Conservation (phyloP, 1,140 invertebrate genomes). For the Atta colombica region DNA sequence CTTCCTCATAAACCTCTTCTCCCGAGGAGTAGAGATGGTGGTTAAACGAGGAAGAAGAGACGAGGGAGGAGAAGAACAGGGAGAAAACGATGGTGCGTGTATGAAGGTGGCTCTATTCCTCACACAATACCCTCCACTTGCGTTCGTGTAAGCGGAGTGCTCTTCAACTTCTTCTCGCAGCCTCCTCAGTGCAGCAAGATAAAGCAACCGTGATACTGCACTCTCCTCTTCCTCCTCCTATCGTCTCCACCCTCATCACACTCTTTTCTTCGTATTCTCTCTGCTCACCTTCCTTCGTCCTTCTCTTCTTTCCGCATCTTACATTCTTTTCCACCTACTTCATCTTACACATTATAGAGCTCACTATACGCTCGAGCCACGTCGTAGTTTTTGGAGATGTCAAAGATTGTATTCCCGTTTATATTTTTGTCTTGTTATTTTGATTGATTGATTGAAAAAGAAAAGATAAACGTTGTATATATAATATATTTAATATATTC, state of each 20-base stretch:
- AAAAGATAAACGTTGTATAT: not conserved
- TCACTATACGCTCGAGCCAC: conserved; percentile 3
- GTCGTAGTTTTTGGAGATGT: conserved; percentile 23
- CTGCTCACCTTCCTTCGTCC: not conserved
- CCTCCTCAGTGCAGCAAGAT: conserved; percentile 75
- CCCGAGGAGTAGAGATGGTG: conserved; percentile 26
- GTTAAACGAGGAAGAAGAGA: conserved; percentile 51
- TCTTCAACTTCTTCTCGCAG: conserved; percentile 74
- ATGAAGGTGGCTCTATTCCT: conserved; percentile 72
- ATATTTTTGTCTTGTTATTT: not conserved
- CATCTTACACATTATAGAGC: conserved; percentile 8
- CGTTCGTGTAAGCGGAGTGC: conserved; percentile 68
- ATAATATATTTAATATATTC: not conserved
- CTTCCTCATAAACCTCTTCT: conserved; percentile 65
- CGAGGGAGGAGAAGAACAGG: conserved; percentile 32
- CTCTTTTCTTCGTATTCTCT: conserved; percentile 57
- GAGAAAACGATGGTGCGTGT: conserved; percentile 61
- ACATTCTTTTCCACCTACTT: conserved; percentile 62
- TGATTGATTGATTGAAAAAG: not conserved
- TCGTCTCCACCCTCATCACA: conserved; percentile 71
- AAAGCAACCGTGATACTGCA: conserved; percentile 81
- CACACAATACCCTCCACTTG: conserved; percentile 66
- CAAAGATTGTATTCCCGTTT: conserved; percentile 4
- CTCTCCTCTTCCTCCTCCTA: conserved; percentile 52
- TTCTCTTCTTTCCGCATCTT: conserved; percentile 47